Evolutionary conservation across 2,113 vertebrate genomes (phyloP).

Genomic region (Pao palembangensis): DNA sequence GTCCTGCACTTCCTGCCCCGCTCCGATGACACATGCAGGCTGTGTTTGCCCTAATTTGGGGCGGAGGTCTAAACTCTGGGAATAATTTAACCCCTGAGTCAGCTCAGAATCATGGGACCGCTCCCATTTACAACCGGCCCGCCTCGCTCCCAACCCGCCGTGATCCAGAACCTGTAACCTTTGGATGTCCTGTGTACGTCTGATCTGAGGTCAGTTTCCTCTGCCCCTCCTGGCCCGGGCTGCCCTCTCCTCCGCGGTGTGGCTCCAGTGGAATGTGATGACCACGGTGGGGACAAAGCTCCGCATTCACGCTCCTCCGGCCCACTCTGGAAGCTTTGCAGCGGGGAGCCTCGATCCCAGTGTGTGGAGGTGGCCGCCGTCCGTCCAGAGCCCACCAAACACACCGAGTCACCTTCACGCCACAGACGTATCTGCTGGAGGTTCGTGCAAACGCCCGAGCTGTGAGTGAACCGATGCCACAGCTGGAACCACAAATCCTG

Average conservation of each 20-base stretch:
- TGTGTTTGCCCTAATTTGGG: conserved; percentile 63
- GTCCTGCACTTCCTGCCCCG: conserved; percentile 36
- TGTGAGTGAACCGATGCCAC: too few species aligned
- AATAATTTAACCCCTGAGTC: conserved; percentile 60
- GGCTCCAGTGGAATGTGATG: conserved; percentile 80
- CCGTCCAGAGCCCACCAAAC: conserved; percentile 50
- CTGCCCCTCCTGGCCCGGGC: conserved; percentile 28
- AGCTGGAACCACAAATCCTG: background rate
- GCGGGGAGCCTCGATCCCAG: conserved; percentile 60
- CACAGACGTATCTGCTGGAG: background rate
- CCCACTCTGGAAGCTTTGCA: conserved; percentile 62
- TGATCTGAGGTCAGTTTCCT: conserved; percentile 17
- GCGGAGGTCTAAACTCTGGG: conserved; percentile 45
- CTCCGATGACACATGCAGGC: conserved; percentile 34
- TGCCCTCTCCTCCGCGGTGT: conserved; percentile 66
- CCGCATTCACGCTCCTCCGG: conserved; percentile 68
- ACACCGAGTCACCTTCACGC: conserved; percentile 14
- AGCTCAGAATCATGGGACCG: conserved; percentile 53
- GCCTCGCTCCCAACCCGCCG: conserved; percentile 11
- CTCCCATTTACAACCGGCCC: conserved; percentile 27
- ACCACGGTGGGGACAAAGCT: conserved; percentile 73
- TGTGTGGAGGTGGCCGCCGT: conserved; percentile 31
- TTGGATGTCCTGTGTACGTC: background rate
- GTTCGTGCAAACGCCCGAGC: background rate
- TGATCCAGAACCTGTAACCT: background rate